A percentile compares a stretch with the other conserved stretches of the same genome.
phyloP scores from a whole-genome alignment of 2,113 vertebrate genomes.

The Mellivora capensis region DNA sequence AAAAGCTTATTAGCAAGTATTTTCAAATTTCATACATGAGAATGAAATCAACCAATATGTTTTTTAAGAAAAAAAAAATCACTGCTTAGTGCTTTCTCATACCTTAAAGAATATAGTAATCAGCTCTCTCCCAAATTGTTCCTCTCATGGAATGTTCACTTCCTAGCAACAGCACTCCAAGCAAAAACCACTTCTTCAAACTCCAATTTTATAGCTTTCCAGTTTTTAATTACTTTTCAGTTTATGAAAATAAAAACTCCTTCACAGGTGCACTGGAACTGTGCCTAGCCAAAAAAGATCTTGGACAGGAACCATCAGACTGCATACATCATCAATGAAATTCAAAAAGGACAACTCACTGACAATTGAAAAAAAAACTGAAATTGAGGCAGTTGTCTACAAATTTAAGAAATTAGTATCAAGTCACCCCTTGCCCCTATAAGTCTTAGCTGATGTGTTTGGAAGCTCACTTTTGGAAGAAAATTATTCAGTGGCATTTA shows the following conservation, averaged over 20 bases:
- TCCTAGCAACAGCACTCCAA: slow-evolving; percentile 1
- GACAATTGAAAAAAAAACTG: not conserved
- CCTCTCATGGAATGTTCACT: not conserved
- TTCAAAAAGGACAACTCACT: not conserved
- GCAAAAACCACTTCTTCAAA: slow-evolving; percentile 30
- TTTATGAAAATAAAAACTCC: slow-evolving; percentile 38
- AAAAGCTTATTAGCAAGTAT: slow-evolving; percentile 48
- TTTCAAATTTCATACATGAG: slow-evolving; percentile 29
- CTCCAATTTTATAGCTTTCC: not conserved
- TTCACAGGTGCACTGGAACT: slow-evolving; percentile 51
- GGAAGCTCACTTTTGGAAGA: not conserved
- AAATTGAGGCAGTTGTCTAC: not conserved
- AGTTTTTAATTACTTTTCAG: slow-evolving; percentile 45
- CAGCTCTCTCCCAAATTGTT: slow-evolving; percentile 10
- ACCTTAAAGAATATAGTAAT: slow-evolving; percentile 40
- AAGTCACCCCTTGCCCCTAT: not conserved
- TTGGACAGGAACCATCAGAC: not conserved
- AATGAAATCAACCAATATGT: not conserved
- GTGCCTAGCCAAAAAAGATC: slow-evolving; percentile 22
- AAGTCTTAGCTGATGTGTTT: not conserved
- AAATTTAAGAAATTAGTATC: not conserved
- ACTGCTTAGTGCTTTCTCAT: slow-evolving; percentile 3
- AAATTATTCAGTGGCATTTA: not conserved
- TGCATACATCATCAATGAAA: not conserved
- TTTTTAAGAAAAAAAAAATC: slow-evolving; percentile 25